A percentile compares a stretch with the other conserved stretches of the same genome.
Evolutionary conservation across 2,888 invertebrate species (phyloP).

Genomic region (Gastrophysa polygoni): DNA sequence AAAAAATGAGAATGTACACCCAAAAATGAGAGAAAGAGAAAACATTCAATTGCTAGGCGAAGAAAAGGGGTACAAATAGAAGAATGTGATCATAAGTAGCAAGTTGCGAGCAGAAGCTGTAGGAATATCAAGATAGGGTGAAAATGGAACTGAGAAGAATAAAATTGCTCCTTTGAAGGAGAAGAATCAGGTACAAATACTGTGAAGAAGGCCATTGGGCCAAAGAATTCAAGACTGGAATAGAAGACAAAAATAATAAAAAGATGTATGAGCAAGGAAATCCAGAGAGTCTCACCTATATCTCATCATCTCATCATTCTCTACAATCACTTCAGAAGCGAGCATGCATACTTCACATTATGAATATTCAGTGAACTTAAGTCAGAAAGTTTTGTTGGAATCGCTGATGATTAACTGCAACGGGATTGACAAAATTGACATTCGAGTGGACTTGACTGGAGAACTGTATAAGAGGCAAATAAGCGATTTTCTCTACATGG

Average conservation of each 20-base stretch:
- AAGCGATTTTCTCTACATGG: slow-evolving; percentile 4
- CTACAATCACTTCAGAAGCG: slow-evolving; percentile 10
- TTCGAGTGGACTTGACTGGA: slow-evolving; percentile 4
- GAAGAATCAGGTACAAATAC: slow-evolving; percentile 1
- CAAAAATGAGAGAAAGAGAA: slow-evolving; percentile 5
- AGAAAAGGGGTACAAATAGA: slow-evolving; percentile 1
- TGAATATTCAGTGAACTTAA: slow-evolving; percentile 9
- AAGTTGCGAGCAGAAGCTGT: background rate
- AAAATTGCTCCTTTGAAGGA: slow-evolving; percentile 10
- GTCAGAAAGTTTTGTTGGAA: slow-evolving; percentile 7
- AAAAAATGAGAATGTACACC: slow-evolving; percentile 5
- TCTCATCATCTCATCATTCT: slow-evolving; percentile 6
- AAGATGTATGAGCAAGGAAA: background rate
- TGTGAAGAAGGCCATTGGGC: slow-evolving; percentile 16
- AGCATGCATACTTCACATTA: slow-evolving; percentile 8
- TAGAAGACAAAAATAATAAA: background rate
- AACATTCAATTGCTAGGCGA: background rate
- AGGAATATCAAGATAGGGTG: background rate
- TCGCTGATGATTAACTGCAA: slow-evolving; percentile 11
- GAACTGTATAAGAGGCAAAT: slow-evolving; percentile 5
- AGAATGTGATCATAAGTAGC: slow-evolving; percentile 7
- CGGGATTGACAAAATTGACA: slow-evolving; percentile 10
- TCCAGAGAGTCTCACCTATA: slow-evolving; percentile 6
- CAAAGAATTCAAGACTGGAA: background rate
- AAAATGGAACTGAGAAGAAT: background rate